Evolutionary conservation across 92 coral and sea anemone genomes (phyloP).

Genomic region (Hydrozoanthus gracilis): DNA sequence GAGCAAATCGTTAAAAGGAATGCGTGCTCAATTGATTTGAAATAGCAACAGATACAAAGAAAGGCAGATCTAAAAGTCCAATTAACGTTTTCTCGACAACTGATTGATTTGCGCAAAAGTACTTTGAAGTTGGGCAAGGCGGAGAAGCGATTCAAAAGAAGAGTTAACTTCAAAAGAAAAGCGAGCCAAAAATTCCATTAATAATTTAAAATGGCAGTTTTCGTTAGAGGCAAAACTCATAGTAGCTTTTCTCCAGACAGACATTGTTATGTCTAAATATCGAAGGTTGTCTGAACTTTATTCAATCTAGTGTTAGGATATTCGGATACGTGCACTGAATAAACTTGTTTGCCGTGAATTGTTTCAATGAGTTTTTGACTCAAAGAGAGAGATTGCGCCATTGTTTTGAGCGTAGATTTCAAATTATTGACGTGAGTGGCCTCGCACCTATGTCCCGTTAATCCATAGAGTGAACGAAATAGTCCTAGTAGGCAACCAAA

Average conservation of each 20-base stretch:
- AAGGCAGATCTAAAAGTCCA: slow-evolving; percentile 13
- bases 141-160: slow-evolving; percentile 36
- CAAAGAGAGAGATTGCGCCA: slow-evolving; percentile 11
- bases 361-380: slow-evolving; percentile 4
- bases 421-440: slow-evolving; percentile 39
- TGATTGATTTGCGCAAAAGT: slow-evolving; percentile 25
- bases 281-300: not conserved
- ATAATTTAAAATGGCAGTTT: slow-evolving; percentile 4
- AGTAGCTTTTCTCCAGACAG: slow-evolving; percentile 40
- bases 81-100: slow-evolving; percentile 6
- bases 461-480: slow-evolving; percentile 28
- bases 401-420: slow-evolving; percentile 29
- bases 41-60: slow-evolving; percentile 34
- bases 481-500: slow-evolving; percentile 23
- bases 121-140: slow-evolving; percentile 40
- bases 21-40: not conserved
- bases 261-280: slow-evolving; percentile 29
- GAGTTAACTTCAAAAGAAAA: slow-evolving; percentile 37
- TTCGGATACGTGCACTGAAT: slow-evolving; percentile 27
- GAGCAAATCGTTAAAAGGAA: slow-evolving; percentile 7
- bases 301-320: slow-evolving; percentile 47
- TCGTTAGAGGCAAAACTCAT: not conserved
- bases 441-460: slow-evolving; percentile 53
- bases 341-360: slow-evolving; percentile 34
- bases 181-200: slow-evolving; percentile 43